A percentile compares a stretch with the other conserved stretches of the same genome.
phyloP scores from a whole-genome alignment of 2,113 vertebrate genomes.

The Cheirogaleus medius region DNA sequence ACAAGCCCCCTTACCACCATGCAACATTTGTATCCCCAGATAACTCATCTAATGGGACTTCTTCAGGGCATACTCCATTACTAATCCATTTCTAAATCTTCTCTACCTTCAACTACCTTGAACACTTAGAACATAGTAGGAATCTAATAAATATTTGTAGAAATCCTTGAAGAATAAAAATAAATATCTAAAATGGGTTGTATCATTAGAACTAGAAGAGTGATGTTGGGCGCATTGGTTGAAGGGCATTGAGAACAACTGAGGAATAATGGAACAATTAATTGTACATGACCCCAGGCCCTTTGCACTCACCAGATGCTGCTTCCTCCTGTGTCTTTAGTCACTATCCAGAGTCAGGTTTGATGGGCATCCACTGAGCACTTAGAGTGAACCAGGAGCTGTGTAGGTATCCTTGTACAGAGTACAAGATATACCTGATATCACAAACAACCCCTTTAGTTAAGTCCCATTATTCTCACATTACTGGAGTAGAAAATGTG shows the following conservation, averaged over 20 bases:
- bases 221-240: not conserved
- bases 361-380: not conserved
- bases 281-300: not conserved
- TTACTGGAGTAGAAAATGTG: not conserved
- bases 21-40: not conserved
- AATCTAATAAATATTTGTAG: not conserved
- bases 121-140: not conserved
- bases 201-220: not conserved
- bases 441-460: not conserved
- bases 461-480: not conserved
- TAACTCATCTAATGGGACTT: not conserved
- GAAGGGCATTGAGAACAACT: not conserved
- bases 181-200: not conserved
- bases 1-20: rapidly evolving
- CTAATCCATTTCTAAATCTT: not conserved
- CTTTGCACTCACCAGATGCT: not conserved
- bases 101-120: not conserved
- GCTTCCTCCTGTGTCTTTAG: not conserved
- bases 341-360: not conserved
- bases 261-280: not conserved
- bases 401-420: rapidly evolving
- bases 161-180: not conserved
- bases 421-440: not conserved
- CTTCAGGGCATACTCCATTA: not conserved
- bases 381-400: not conserved